These are phyloP conservation scores for Eupleurogrammus muticus DNA, from an alignment of 2,797 vertebrate genomes.

Conservation along the genomic window DNA sequence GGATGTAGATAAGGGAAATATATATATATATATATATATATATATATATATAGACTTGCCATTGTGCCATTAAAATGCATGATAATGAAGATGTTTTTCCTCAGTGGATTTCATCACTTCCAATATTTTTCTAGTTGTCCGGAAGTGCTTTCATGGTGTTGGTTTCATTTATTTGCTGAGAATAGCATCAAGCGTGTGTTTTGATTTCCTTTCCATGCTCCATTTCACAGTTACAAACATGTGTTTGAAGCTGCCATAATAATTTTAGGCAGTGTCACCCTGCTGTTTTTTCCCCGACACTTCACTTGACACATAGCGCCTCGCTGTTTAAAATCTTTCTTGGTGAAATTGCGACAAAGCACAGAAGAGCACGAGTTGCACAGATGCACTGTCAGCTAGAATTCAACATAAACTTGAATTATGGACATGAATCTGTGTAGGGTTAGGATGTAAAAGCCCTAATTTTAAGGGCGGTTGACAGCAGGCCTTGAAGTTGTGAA, in stretches of 20 bases:
- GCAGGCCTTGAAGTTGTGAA: conserved; percentile 25
- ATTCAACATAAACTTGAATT: conserved; percentile 33
- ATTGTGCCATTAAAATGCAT: conserved; percentile 54
- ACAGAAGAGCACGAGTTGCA: conserved; percentile 29
- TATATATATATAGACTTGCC: conserved; percentile 53
- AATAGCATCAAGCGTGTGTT: conserved; percentile 61
- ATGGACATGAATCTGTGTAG: conserved; percentile 25
- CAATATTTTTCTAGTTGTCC: conserved; percentile 48
- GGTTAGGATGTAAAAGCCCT: conserved; percentile 35
- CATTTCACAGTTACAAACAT: conserved; percentile 69
- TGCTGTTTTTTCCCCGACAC: conserved; percentile 30
- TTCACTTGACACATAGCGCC: conserved; percentile 46
- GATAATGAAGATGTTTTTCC: conserved; percentile 64
- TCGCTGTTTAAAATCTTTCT: conserved; percentile 57
- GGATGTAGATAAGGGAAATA: background rate
- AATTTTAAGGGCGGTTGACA: conserved; percentile 27
- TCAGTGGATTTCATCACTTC: conserved; percentile 48
- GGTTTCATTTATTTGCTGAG: conserved; percentile 67
- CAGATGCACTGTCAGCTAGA: conserved; percentile 42
- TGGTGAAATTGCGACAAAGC: conserved; percentile 50
- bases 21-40: no score
- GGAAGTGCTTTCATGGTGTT: conserved; percentile 62
- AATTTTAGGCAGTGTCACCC: conserved; percentile 65
- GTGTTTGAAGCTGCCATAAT: conserved; percentile 64
- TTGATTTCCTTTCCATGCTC: conserved; percentile 69